Conservation (phyloP, 1,140 invertebrate species). For the Cydia fagiglandana region DNA sequence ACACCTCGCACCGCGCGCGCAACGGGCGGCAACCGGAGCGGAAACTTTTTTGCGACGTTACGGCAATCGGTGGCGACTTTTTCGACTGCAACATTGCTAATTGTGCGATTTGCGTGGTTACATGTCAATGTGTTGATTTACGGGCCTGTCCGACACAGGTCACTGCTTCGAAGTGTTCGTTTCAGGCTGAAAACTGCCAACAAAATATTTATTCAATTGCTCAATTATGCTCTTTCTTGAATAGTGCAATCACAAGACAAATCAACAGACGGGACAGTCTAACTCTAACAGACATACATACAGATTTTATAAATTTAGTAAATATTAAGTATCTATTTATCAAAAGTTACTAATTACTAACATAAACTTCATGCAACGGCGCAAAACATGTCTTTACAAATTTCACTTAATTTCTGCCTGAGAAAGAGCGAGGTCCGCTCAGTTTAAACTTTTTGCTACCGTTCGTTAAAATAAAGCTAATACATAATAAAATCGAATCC, state of each 20-base stretch:
- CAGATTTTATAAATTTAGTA: no score
- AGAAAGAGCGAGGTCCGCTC: background rate
- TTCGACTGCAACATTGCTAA: background rate
- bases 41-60: background rate
- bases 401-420: background rate
- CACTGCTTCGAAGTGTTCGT: background rate
- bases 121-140: background rate
- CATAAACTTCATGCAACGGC: no score
- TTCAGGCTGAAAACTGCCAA: background rate
- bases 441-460: background rate
- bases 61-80: background rate
- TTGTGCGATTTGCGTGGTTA: conserved; percentile 6
- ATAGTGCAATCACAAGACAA: no score
- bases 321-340: no score
- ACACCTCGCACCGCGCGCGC: background rate
- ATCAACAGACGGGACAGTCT: no score
- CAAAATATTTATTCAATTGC: no score
- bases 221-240: no score
- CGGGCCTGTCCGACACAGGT: background rate
- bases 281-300: no score
- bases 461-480: background rate
- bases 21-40: background rate
- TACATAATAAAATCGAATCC: background rate
- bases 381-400: background rate
- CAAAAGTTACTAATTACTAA: no score